Base-by-base conservation (phyloP, 2,797 vertebrate genomes). In the Antrozous pallidus region DNA sequence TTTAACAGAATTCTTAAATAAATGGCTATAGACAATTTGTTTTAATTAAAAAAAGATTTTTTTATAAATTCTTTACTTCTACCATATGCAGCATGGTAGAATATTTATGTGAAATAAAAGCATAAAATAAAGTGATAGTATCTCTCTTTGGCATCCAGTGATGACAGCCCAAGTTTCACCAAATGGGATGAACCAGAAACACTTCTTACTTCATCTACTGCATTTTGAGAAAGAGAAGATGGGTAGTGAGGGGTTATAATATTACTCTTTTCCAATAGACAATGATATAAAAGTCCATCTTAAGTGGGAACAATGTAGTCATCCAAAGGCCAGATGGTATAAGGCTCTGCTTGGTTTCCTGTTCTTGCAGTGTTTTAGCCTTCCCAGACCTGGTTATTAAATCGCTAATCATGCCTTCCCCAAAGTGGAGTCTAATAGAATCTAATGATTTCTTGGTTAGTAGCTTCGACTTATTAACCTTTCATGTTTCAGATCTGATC, bases 371-470 rank as follows among this genome's bases (percentile, higher is more conserved):
- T 77, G 20, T 77, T 87, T 54, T 71, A 67, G 49, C 26, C 47
- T 81, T 84, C 47, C 31, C 42, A 88, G 12, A 17, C 47, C 49
- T 71, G 38, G 31, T 73, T 96, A 88, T 69, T 95, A 91, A 80
- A 58, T 82, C 51, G 75, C 81, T 93, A 75, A 83, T 90, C 74
- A 79, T 54, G 24, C 11, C 47, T 26, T 65, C 8, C 20, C 13
- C 42, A 7, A 31, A 69, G 6, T 22, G 69, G 42, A 69, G n/a
- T 80, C 42, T 82, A 77, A 87, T 12, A 92, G 56, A 92, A 80
- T 83, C 49, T 38, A 69, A 65, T 86, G 20, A 70, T 47, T 87
- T 38, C 28, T 69, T 83, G 63, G 79, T 42, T n/a, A 67, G 28
- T 54, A 70, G 31, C 36, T 92, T 78, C 74, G 47, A 83, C 17